Conservation (phyloP, 2,113 vertebrate genomes). For the Pandion haliaetus region DNA sequence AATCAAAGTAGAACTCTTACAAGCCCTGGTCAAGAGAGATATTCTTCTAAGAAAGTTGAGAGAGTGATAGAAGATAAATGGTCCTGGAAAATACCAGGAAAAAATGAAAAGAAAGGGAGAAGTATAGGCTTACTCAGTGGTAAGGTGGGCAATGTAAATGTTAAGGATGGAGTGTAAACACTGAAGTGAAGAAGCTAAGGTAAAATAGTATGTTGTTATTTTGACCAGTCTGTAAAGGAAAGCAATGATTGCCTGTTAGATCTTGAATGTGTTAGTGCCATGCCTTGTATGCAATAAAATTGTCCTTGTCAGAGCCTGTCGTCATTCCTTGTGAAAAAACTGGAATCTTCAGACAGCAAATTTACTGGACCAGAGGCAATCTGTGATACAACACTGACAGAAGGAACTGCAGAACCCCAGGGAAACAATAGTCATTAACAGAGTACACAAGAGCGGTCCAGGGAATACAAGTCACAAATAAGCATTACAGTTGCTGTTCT, state of each 20-base stretch:
- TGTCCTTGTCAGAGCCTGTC: background rate
- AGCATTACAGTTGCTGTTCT: background rate
- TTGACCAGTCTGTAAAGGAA: background rate
- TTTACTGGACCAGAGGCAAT: background rate
- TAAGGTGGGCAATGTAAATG: background rate
- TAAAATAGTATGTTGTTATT: background rate
- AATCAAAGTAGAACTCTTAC: background rate
- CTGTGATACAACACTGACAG: background rate
- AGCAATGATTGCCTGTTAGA: background rate
- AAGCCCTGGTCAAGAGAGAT: background rate
- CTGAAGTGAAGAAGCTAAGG: background rate
- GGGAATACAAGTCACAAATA: background rate
- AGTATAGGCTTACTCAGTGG: background rate
- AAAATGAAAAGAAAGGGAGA: background rate
- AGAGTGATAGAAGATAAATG: background rate
- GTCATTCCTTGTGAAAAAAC: background rate
- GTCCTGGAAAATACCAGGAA: background rate
- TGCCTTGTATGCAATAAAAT: background rate
- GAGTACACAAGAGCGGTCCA: background rate
- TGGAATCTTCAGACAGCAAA: fast-evolving
- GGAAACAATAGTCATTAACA: background rate
- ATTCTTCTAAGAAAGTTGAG: background rate
- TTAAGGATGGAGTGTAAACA: background rate
- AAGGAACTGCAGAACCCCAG: background rate
- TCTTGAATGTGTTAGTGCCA: background rate